Evolutionary conservation across 2,113 vertebrate genomes (phyloP).

Genomic region (Cariama cristata): DNA sequence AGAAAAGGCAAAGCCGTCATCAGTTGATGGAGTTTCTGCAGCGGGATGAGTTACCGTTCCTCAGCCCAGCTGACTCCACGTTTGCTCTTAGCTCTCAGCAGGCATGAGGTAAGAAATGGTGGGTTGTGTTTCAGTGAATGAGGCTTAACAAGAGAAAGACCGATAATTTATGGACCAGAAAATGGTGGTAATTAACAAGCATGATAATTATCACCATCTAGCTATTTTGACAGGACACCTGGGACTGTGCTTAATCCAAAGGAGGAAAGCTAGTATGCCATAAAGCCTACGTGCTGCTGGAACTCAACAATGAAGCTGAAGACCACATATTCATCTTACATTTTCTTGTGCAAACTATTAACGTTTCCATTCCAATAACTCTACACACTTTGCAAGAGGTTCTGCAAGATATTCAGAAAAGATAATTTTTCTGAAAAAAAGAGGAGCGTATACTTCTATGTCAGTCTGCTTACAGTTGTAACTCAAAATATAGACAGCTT

Average conservation of each 20-base stretch:
- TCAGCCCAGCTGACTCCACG: background rate
- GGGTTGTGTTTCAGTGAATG: background rate
- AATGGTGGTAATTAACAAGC: slow-evolving; percentile 7
- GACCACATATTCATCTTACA: background rate
- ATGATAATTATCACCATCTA: slow-evolving; percentile 1
- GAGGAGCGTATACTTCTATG: background rate
- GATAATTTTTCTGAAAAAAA: background rate
- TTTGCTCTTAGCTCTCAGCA: background rate
- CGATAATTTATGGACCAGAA: background rate
- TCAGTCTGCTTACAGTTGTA: background rate
- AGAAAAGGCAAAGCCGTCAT: background rate
- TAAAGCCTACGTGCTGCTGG: background rate
- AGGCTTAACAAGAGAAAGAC: slow-evolving; percentile 7
- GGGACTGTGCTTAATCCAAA: background rate
- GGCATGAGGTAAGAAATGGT: background rate
- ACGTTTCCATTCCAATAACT: background rate
- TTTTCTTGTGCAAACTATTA: background rate
- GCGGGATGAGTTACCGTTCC: background rate
- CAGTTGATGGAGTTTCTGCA: background rate
- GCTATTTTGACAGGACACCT: slow-evolving; percentile 32
- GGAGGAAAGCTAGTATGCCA: background rate
- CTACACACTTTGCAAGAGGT: background rate
- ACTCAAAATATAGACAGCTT: background rate
- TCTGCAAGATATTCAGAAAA: background rate
- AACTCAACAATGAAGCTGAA: background rate